These are phyloP conservation scores for Yponomeuta cagnagella DNA, from an alignment of 2,888 invertebrate species.

Conservation along the genomic window DNA sequence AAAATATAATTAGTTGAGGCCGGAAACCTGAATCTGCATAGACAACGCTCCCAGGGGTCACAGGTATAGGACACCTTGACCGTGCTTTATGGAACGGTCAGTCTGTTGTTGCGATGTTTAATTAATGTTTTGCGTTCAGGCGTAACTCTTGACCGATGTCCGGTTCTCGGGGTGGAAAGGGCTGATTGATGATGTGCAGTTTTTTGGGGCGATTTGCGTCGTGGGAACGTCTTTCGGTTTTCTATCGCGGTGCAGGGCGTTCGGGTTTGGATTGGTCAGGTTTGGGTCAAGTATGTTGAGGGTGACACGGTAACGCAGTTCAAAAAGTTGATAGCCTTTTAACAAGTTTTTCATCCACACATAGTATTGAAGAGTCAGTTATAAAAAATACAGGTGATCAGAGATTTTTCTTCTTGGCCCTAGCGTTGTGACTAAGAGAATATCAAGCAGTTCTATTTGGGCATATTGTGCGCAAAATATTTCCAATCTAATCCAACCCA, in stretches of 20 bases:
- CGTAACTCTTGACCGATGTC: slow-evolving; percentile 63
- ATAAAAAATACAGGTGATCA: no score
- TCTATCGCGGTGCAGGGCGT: neutral
- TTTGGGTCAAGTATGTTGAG: neutral
- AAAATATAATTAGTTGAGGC: slow-evolving; percentile 72
- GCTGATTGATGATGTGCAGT: slow-evolving; percentile 29
- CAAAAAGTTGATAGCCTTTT: no score
- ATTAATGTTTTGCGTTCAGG: slow-evolving; percentile 64
- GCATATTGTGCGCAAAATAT: no score
- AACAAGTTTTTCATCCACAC: no score
- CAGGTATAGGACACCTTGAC: slow-evolving; percentile 39
- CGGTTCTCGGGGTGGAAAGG: slow-evolving; percentile 36
- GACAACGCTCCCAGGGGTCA: slow-evolving; percentile 33
- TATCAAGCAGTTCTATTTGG: no score
- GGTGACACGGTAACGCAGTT: no score
- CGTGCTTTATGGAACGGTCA: slow-evolving; percentile 51
- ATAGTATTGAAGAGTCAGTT: no score
- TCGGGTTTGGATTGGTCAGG: neutral
- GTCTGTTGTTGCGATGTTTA: slow-evolving; percentile 55
- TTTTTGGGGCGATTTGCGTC: slow-evolving; percentile 48
- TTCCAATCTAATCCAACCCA: no score
- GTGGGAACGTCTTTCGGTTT: slow-evolving; percentile 51
- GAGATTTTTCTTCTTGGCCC: no score
- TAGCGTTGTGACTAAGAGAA: no score
- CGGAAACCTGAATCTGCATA: slow-evolving; percentile 33